Percentiles rank a stretch among this genome's conserved stretches.
Evolutionary conservation across 2,113 vertebrate genomes (phyloP).

Genomic region (Tricholaema leucomelas): DNA sequence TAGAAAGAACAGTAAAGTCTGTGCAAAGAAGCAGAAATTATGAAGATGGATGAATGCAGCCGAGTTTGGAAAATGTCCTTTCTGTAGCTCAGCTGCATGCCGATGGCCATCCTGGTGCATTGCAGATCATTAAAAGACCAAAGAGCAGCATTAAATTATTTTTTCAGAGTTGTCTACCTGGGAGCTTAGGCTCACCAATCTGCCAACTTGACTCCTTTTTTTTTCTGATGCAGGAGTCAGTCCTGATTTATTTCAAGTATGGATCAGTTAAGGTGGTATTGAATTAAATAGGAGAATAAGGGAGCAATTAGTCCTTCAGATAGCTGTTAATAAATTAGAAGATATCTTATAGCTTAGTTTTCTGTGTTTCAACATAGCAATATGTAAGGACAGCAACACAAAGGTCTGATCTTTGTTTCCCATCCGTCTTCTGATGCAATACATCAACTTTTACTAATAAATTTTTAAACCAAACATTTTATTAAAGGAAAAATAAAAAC

Average conservation of each 20-base stretch:
- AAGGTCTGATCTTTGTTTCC: not conserved
- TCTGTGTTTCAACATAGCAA: not conserved
- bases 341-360: not conserved
- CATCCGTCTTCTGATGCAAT: not conserved
- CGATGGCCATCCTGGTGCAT: not conserved
- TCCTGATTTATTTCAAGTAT: not conserved
- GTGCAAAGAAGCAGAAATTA: not conserved
- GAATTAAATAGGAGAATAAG: not conserved
- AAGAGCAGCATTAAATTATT: not conserved
- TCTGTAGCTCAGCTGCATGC: not conserved
- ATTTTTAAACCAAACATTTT: not conserved
- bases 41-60: constrained; percentile 8
- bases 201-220: not conserved
- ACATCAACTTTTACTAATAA: not conserved
- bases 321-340: not conserved
- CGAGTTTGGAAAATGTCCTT: not conserved
- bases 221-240: not conserved
- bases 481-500: not conserved
- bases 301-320: not conserved
- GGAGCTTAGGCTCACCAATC: not conserved
- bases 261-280: not conserved
- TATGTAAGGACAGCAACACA: not conserved
- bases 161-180: not conserved
- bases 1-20: not conserved
- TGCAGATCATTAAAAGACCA: not conserved